Evolutionary conservation across 2,113 vertebrate species (phyloP).

Genomic region (Ochotona curzoniae): DNA sequence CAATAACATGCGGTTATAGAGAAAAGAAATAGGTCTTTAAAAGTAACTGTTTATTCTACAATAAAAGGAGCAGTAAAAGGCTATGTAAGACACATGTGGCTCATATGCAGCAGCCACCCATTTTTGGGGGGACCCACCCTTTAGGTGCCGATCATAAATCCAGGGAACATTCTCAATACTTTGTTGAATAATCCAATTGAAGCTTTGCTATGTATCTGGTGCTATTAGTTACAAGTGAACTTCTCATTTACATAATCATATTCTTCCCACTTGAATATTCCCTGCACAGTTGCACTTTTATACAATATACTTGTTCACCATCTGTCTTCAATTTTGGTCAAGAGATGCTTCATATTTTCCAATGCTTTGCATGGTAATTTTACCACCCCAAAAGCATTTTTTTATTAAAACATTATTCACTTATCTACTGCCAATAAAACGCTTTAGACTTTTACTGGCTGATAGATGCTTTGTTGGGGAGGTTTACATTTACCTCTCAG

Average conservation of each 20-base stretch:
- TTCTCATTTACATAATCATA: constrained; percentile 74
- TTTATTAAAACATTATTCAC: constrained; percentile 56
- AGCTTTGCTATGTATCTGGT: constrained; percentile 54
- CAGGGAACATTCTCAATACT: not conserved
- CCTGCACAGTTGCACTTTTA: constrained; percentile 58
- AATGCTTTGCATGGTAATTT: constrained; percentile 57
- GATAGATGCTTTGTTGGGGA: constrained; percentile 19
- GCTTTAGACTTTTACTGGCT: not conserved
- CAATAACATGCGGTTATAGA: not conserved
- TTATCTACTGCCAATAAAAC: not conserved
- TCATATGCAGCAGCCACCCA: not conserved
- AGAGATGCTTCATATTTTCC: constrained; percentile 70
- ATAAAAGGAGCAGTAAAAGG: not conserved
- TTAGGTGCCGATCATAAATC: constrained; percentile 12
- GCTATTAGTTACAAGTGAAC: constrained; percentile 67
- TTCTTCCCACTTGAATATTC: constrained; percentile 71
- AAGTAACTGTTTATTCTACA: not conserved
- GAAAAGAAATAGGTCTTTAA: not conserved
- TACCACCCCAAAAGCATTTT: constrained; percentile 54
- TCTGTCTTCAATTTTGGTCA: constrained; percentile 77
- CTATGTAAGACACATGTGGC: not conserved
- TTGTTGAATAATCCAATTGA: constrained; percentile 70
- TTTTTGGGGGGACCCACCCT: not conserved
- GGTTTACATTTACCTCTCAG: not conserved
- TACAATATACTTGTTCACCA: constrained; percentile 73